These are phyloP conservation scores for Macrotis lagotis DNA, from an alignment of 2,113 vertebrate genomes.

Conservation along the genomic window DNA sequence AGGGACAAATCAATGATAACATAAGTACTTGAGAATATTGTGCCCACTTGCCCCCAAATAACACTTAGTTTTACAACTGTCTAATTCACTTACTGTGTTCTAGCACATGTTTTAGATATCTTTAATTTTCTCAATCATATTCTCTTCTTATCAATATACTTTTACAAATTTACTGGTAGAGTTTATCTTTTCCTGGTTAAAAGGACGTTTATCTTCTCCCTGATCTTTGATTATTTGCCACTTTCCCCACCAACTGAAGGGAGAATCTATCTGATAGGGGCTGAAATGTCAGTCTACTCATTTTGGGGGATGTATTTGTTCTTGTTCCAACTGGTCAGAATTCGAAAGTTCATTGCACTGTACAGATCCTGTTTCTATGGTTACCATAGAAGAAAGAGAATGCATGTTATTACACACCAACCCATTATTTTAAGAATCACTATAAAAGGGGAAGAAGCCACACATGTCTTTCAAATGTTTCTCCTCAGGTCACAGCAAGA, in stretches of 20 bases:
- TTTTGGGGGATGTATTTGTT: neutral
- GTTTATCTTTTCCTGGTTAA: neutral
- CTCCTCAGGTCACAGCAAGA: slow-evolving; percentile 29
- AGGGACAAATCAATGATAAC: neutral
- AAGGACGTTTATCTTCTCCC: neutral
- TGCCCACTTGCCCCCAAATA: neutral
- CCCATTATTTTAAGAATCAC: slow-evolving; percentile 50
- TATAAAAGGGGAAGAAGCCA: slow-evolving; percentile 14
- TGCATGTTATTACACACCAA: slow-evolving; percentile 45
- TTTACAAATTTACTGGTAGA: neutral
- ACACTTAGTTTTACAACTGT: neutral
- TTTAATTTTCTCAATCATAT: neutral
- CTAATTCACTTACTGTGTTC: neutral
- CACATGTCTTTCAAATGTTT: slow-evolving; percentile 8
- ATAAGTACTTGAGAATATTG: neutral
- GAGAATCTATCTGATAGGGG: neutral
- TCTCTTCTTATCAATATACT: neutral
- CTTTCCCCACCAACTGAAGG: neutral
- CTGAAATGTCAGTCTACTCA: slow-evolving; percentile 17
- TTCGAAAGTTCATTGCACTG: slow-evolving; percentile 51
- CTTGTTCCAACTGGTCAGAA: slow-evolving; percentile 54
- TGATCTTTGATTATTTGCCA: neutral
- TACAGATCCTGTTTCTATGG: slow-evolving; percentile 59
- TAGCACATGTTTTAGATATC: neutral
- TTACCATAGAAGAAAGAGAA: slow-evolving; percentile 53